Percentiles rank a stretch among this genome's conserved stretches.
Conservation (phyloP, 2,797 vertebrate genomes). For the Crocodylus rhombifer region DNA sequence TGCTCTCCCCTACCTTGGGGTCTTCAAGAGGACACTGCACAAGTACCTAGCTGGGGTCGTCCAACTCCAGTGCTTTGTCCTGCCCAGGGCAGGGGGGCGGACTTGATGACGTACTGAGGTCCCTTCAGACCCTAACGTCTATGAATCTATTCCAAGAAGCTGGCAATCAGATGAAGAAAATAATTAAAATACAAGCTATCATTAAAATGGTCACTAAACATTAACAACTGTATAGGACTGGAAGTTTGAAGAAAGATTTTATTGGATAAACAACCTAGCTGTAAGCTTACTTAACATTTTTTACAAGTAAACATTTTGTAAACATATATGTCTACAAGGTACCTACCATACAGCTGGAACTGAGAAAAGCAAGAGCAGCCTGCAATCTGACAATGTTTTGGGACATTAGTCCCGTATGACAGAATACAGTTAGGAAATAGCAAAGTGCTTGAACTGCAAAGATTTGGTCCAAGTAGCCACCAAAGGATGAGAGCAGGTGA, state of each 20-base stretch:
- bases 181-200: background rate
- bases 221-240: background rate
- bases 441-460: conserved; percentile 30
- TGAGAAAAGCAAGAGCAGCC: background rate
- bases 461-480: conserved; percentile 21
- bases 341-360: background rate
- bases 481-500: background rate
- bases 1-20: no score
- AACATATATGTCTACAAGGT: background rate
- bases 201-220: background rate
- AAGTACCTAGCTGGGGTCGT: no score
- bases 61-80: no score
- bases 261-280: background rate
- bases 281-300: background rate
- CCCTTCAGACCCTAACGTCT: background rate
- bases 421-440: background rate
- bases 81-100: no score
- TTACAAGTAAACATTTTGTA: background rate
- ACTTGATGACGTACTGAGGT: no score
- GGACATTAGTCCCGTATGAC: background rate
- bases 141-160: conserved; percentile 9
- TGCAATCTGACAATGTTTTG: background rate
- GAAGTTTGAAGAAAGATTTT: conserved; percentile 9
- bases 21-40: no score
- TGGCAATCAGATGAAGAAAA: conserved; percentile 33